Base-by-base conservation (phyloP, 1,140 invertebrate genomes). In the Drosophila sproati region DNA sequence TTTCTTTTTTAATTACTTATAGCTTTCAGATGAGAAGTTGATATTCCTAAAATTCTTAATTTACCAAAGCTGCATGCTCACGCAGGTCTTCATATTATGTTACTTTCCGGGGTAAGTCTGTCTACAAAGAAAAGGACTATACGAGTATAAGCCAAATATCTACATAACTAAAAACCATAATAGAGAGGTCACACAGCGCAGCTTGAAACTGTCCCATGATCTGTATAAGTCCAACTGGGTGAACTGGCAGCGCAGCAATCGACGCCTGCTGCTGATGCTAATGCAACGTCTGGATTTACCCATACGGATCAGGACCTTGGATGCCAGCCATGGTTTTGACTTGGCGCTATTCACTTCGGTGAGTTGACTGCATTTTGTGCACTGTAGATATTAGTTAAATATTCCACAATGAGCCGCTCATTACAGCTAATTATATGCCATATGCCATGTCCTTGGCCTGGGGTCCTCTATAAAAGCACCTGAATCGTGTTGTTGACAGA, bases 71-170 rank as follows among this genome's bases (percentile, higher is more conserved):
- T 80, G 81, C 48, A 92, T 92, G 91, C 43, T 92, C 1, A 57
- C 59, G 3, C 91, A 92, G 51, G 73, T 92, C 3, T 92, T 92
- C 4, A 80, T 92, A 8, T 12, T 92, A 31, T 92, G 91, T 64
- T 91, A 92, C 60, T 92, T 69, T 79, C 72, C 91, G 1, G 82
- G 82, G 82, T 86, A 4, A 47, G 75, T 56, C 41, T 34, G 0
- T 10, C 10, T 20, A 5, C 2, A 47, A n/a, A 5, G 1, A 2
- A 20, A 20, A 20, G 20, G 20, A 20, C 28, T 3, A 43, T n/a
- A 2, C n/a, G 10, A 3, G 0, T 41, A 4, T 43, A 43, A 41
- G n/a, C 4, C 10, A 43, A 43, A 43, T 8, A 8, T 10, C 37
- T 20, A 10, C 10, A 10, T 8, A 39, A 8, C 7, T 20, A 20